Base-by-base conservation (phyloP, 1,140 invertebrate species). In the Telenomus remus region DNA sequence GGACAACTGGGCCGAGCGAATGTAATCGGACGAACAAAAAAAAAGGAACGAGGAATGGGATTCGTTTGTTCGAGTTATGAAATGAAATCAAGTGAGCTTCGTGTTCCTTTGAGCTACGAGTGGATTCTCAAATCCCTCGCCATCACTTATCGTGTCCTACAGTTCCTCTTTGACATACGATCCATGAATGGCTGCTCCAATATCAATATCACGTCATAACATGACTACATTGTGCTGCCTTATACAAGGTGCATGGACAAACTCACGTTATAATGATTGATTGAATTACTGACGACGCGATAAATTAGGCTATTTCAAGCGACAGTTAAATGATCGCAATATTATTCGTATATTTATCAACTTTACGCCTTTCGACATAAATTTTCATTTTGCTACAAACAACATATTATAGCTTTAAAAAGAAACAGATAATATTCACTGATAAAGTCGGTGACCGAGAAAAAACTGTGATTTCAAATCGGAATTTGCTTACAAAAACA, bases 131-230 rank as follows among this genome's bases (percentile, higher is more conserved):
- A 76, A 65, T 68, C 65, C 48, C 73, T 65, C 48, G 60, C 46
- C 19, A 27, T 27, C 60, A 70, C 46, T 70, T 76, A 74, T 61
- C 37, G 15, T 69, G 37, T 53, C 60, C 65, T 63, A 54, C 57
- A 64, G 19, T 65, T 42, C n/a, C 73, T 70, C 66, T 76, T 64
- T 76, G 60, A 60, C 65, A 70, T 55, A 50, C 60, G 60, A 69
- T 37, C 51, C 64, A 55, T 69, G 48, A 75, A 74, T 74, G 51
- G 50, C 11, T 74, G 63, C 55, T 69, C 46, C 59, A 57, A 61
- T 76, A 71, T 71, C 73, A 76, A 71, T 71, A 70, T 76, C 55
- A 42, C 60, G 66, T 70, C 60, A 65, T 70, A 76, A 70, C 73
- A 64, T 66, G 56, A 73, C 44, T 73, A 66, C 43, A 72, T 72